A percentile compares a stretch with the other conserved stretches of the same genome.
Conservation (phyloP, 2,888 invertebrate genomes). For the Coleophora flavipennella region DNA sequence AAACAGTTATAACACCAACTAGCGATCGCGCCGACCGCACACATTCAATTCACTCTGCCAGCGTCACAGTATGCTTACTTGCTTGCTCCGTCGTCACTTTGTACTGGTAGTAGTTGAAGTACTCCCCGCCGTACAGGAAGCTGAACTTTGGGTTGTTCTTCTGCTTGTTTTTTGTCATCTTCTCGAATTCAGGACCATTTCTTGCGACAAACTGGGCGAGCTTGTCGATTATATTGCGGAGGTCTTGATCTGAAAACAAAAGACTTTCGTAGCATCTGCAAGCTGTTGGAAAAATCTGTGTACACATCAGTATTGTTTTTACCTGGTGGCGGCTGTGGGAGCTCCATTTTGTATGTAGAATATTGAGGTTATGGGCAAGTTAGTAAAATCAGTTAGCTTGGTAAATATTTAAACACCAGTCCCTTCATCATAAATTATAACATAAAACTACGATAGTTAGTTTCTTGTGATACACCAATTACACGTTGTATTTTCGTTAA, state of each 20-base stretch:
- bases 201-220: conserved; percentile 98
- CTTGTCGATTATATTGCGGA: conserved; percentile 98
- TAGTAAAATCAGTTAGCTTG: background rate
- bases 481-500: too few species aligned
- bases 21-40: conserved; percentile 49
- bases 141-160: conserved; percentile 98
- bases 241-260: conserved; percentile 82
- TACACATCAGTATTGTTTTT: conserved; percentile 9
- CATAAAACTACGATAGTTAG: too few species aligned
- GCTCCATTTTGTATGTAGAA: conserved; percentile 51
- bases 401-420: too few species aligned
- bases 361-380: conserved; percentile 44
- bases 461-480: too few species aligned
- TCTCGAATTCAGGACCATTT: conserved; percentile 99
- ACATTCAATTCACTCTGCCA: conserved; percentile 38
- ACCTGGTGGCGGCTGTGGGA: conserved; percentile 77
- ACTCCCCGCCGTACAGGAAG: conserved; percentile 97
- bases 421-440: too few species aligned
- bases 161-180: conserved; percentile 99
- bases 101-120: conserved; percentile 96
- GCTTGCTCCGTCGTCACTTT: conserved; percentile 96
- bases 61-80: conserved; percentile 77
- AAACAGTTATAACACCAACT: conserved; percentile 59
- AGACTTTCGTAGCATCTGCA: too few species aligned
- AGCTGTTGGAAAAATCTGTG: conserved; percentile 4